Base-by-base conservation (phyloP, 2,888 invertebrate species). In the Scrobipalpa costella region DNA sequence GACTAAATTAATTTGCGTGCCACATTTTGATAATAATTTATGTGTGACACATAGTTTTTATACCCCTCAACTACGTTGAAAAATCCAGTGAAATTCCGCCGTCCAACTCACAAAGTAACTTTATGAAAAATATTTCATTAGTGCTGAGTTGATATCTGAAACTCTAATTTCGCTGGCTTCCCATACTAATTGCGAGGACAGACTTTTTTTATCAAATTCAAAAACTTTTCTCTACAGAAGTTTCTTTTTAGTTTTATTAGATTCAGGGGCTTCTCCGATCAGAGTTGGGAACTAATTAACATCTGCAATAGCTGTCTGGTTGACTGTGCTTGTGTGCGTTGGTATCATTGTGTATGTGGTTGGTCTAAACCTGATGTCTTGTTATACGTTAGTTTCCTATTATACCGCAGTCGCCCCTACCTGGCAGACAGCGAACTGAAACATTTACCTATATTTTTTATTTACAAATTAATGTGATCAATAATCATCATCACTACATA, bases 281-380 rank as follows among this genome's bases (percentile, higher is more conserved):
- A 27, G 55, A 55, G 34, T 55, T 55, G 55, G 55, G n/a, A 55
- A 55, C 55, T 55, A 55, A 55, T 55, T 55, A 55, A 55, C 55
- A 55, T 55, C 15, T 34, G 55, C n/a, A 55, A 27, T 15, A 5
- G n/a, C 19, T 49, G 27, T n/a, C 19, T 15, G 0, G 55, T 8
- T 34, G n/a, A n/a, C 6, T 13, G 33, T 34, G 33, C 2, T n/a
- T 49, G 50, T 19, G 5, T 52, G 27, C 27, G 27, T 9, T 21
- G 3, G 21, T 19, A 9, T 49, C 1, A n/a, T 5, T 9, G 15
- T 15, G 44, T 9, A 5, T 15, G 8, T 44, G n/a, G 8, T 44
- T 40, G 40, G 40, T 27, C 2, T 27, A 27, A 27, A 27, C 27
- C 5, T 27, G 27, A 27, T 27, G 27, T 27, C 27, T 27, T 27